Base-by-base conservation (phyloP, 2,797 vertebrate species). In the Dicrostonyx torquatus region DNA sequence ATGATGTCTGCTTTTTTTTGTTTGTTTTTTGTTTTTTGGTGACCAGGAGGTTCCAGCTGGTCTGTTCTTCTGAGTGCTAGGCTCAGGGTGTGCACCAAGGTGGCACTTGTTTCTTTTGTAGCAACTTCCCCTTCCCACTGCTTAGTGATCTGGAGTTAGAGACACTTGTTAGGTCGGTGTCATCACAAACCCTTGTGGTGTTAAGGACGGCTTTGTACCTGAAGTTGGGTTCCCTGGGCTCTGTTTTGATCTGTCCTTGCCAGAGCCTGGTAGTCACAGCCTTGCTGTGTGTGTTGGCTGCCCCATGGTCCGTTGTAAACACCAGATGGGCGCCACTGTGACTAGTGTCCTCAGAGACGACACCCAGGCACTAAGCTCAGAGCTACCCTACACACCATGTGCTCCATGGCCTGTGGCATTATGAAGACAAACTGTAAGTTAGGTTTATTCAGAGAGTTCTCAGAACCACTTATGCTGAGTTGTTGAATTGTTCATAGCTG, bases 371-470 rank as follows among this genome's bases (percentile, higher is more conserved):
- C 73, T 43, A 20, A 48, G 17, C 40, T 53, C 58, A 79, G 1
- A 48, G 12, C 11, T 45, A 93, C 5, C 3, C n/a, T 75, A 6
- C 15, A 37, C 37, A 70, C 20, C 5, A 2, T 26, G 76, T 18
- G 40, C 12, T 40, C 53, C 31, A 60, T n/a, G 34, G n/a, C 12
- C 45, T 93, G 29, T 40, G 70, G 45, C 34, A n/a, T 60, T 48
- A 10, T 58, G 93, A 58, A 89, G 76, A 77, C 90, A 43, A 20
- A 6, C 82, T 90, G 12, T 24, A n/a, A 55, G n/a, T 88, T 86
- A 79, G 73, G 88, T 90, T 85, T 91, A 68, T 80, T 58, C 50
- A 66, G 18, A 91, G 76, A 76, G 15, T 64, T 94, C 55, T 58
- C 55, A 58, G 55, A 93, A 53, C 53, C 31, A 85, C 78, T 66